These are phyloP conservation scores for Caenorhabditis becei DNA, from an alignment of 2,888 invertebrate genomes.

Conservation along the genomic window DNA sequence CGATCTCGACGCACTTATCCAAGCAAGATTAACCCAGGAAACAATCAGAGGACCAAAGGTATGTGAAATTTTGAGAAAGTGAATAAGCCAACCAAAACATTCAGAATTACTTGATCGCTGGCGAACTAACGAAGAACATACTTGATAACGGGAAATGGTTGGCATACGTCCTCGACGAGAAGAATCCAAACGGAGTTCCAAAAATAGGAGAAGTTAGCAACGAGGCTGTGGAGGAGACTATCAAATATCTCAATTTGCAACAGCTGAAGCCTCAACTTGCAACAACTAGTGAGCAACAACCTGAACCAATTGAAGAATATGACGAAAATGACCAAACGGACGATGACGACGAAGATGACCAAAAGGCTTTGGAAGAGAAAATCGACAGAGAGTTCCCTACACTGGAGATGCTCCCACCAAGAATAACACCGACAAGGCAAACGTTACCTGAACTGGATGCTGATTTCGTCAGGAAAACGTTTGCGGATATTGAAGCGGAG, in stretches of 20 bases:
- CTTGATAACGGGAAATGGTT: conserved; percentile 44
- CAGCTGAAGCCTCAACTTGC: too few species aligned
- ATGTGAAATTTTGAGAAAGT: not conserved
- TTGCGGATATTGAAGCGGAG: conserved; percentile 7
- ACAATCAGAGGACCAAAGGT: not conserved
- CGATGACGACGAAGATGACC: not conserved
- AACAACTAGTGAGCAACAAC: too few species aligned
- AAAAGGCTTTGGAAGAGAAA: too few species aligned
- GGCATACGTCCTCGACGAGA: conserved; percentile 40
- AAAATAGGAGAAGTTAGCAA: conserved; percentile 40
- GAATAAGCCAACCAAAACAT: not conserved
- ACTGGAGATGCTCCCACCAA: not conserved
- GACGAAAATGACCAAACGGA: too few species aligned
- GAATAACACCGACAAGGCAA: not conserved
- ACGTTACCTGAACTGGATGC: conserved; percentile 33
- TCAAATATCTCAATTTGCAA: conserved; percentile 9
- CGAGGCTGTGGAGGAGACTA: conserved; percentile 29
- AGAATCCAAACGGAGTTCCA: conserved; percentile 18
- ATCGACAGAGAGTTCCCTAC: too few species aligned
- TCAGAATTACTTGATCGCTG: conserved; percentile 21
- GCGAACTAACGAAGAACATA: conserved; percentile 6
- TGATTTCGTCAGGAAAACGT: conserved; percentile 19
- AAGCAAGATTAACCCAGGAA: not conserved
- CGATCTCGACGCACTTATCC: not conserved
- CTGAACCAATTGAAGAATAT: too few species aligned